These are phyloP conservation scores for Arizona elegans DNA, from an alignment of 2,113 vertebrate genomes.

Conservation along the genomic window DNA sequence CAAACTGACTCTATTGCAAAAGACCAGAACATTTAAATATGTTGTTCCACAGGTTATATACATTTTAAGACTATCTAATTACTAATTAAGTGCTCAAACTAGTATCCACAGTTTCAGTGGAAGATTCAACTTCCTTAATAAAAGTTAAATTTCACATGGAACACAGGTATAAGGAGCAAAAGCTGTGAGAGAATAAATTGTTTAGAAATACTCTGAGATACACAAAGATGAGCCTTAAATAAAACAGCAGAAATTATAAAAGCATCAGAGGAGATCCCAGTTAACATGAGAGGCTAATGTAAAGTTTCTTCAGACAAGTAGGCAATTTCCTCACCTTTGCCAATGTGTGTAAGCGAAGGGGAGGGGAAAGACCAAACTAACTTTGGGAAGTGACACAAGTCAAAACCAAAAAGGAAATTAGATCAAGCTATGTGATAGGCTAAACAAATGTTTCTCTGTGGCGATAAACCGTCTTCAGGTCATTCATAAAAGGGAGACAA, in stretches of 20 bases:
- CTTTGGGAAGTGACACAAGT: background rate
- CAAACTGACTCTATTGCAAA: background rate
- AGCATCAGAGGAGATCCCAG: background rate
- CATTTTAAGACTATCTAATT: background rate
- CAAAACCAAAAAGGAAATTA: background rate
- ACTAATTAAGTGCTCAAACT: background rate
- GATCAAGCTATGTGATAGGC: background rate
- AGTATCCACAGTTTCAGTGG: background rate
- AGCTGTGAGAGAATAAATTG: background rate
- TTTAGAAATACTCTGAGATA: background rate
- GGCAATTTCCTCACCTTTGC: background rate
- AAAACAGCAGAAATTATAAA: background rate
- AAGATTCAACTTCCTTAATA: background rate
- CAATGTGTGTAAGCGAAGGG: background rate
- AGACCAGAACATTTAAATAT: background rate
- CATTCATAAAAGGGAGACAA: background rate
- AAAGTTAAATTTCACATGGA: background rate
- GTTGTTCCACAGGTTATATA: background rate
- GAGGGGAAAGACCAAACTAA: background rate
- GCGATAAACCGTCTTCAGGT: background rate
- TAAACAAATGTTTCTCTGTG: background rate
- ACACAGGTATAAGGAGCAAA: background rate
- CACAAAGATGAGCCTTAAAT: background rate
- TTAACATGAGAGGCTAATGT: background rate
- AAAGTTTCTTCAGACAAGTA: background rate